These are phyloP conservation scores for Parazoanthus atlanticus DNA, from an alignment of 92 coral and sea anemone genomes.

Conservation along the genomic window DNA sequence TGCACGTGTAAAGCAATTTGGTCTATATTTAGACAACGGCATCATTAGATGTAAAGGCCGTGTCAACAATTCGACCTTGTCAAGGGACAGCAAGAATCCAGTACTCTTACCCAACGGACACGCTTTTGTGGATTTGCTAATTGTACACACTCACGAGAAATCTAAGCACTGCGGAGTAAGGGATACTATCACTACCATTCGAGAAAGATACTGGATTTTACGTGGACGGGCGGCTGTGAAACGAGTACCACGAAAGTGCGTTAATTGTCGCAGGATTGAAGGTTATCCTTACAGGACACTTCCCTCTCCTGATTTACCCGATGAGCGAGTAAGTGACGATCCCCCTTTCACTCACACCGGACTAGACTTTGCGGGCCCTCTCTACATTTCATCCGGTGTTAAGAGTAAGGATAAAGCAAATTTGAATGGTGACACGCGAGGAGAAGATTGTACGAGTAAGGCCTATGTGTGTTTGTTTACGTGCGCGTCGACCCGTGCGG, in stretches of 20 bases:
- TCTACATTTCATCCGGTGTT: neutral
- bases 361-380: conserved; percentile 52
- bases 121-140: conserved; percentile 10
- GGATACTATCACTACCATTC: conserved; percentile 2
- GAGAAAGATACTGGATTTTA: conserved; percentile 25
- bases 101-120: conserved; percentile 14
- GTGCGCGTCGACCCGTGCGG: conserved; percentile 54
- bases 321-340: conserved; percentile 43
- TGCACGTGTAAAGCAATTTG: neutral
- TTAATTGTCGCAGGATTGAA: conserved; percentile 19
- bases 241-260: conserved; percentile 26
- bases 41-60: conserved; percentile 17
- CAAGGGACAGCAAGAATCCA: conserved; percentile 12
- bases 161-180: conserved; percentile 33
- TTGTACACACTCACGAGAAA: conserved; percentile 12
- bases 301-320: conserved; percentile 44
- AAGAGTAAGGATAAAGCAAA: conserved; percentile 6
- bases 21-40: neutral
- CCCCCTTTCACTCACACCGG: conserved; percentile 56
- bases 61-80: conserved; percentile 19
- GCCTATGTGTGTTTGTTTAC: conserved; percentile 43
- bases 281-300: conserved; percentile 28
- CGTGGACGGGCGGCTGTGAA: conserved; percentile 19
- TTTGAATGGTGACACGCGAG: neutral
- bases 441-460: neutral